A percentile compares a stretch with the other conserved stretches of the same genome.
Conservation (phyloP, 2,888 invertebrate genomes). For the Sepiola atlantica region DNA sequence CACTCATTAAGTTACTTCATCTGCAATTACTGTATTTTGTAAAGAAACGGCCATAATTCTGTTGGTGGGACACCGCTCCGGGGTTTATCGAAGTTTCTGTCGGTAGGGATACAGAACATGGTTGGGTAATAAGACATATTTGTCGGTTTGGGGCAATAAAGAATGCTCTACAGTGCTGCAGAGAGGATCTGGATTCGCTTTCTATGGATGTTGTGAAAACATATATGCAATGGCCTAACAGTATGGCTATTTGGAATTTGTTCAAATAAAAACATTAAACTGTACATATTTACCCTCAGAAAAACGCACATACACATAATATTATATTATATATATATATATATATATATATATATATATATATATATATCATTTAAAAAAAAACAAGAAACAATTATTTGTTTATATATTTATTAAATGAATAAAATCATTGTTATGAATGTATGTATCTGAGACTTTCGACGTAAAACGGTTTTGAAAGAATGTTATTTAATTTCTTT, state of each 20-base stretch:
- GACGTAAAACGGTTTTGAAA: too few species aligned
- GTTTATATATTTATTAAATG: too few species aligned
- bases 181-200: background rate
- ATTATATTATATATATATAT: background rate
- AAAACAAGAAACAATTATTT: too few species aligned
- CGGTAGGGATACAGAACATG: background rate
- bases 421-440: too few species aligned
- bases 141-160: background rate
- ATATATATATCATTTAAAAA: background rate
- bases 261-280: background rate
- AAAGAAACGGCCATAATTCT: background rate
- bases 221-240: background rate
- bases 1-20: constrained; percentile 32
- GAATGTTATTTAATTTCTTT: too few species aligned
- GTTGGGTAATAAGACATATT: background rate
- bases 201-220: background rate
- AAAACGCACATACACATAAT: too few species aligned
- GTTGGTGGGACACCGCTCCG: background rate
- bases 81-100: background rate
- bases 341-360: background rate
- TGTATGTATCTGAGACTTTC: too few species aligned
- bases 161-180: background rate
- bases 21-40: constrained; percentile 6
- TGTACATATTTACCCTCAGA: too few species aligned
- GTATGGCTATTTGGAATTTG: background rate